Evolutionary conservation across 2,888 invertebrate species (phyloP).

Genomic region (Harmothoe impar): DNA sequence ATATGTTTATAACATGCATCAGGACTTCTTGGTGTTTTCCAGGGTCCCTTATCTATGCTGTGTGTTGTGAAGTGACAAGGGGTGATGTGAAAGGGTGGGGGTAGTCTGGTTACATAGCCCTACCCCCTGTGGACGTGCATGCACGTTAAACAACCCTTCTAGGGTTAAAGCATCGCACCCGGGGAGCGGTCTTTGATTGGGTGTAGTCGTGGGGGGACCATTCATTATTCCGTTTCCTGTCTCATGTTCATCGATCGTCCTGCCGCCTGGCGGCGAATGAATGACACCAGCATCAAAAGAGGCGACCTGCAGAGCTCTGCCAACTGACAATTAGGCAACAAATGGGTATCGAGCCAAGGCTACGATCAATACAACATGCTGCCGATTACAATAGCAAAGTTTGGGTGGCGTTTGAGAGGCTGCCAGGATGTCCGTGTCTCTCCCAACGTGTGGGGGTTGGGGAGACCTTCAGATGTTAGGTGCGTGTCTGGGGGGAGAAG

Average conservation of each 20-base stretch:
- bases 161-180: conserved; percentile 30
- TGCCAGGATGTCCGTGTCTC: conserved; percentile 8
- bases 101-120: not conserved
- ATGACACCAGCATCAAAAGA: conserved; percentile 50
- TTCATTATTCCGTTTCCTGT: conserved; percentile 46
- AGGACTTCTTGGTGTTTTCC: not conserved
- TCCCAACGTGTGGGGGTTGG: not conserved
- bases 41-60: not conserved
- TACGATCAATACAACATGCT: conserved; percentile 24
- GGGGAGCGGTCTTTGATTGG: conserved; percentile 24
- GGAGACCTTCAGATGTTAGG: not conserved
- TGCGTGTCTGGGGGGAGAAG: not conserved
- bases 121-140: not conserved
- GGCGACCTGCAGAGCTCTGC: not conserved
- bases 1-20: not conserved
- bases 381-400: conserved; percentile 33
- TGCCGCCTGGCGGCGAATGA: conserved; percentile 29
- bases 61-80: not conserved
- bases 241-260: conserved; percentile 28
- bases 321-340: conserved; percentile 53
- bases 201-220: not conserved
- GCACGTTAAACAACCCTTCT: not conserved
- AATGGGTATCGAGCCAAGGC: conserved; percentile 49
- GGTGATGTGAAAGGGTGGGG: not conserved
- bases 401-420: conserved; percentile 1